Base-by-base conservation (phyloP, 2,797 vertebrate genomes). In the Limnodromus scolopaceus region DNA sequence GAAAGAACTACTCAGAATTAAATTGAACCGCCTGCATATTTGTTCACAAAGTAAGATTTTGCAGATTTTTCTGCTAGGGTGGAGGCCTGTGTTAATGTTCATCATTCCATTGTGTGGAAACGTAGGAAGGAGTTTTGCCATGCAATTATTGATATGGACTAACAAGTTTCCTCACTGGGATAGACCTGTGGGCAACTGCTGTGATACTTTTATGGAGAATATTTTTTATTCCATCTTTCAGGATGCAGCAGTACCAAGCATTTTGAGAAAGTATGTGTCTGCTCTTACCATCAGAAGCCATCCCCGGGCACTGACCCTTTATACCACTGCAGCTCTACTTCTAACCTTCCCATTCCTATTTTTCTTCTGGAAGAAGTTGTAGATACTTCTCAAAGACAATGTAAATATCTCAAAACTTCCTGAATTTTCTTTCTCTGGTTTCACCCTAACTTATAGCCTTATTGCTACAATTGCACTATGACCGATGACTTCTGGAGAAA, bases 1-100 rank as follows among this genome's bases (percentile, higher is more conserved):
- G 80, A 87, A 95, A 92, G 46, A 87, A 84, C 41, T 55, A 87
- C 39, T 89, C 53, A 92, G 55, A 91, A 75, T 84, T 75, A 87
- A 83, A 91, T 10, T 69, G 91, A 84, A 84, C 70, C 2, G 53
- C 79, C 70, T 92, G 86, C 74, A 64, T 17, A 23, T 77, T 66
- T 90, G 68, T 55, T 79, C 80, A 75, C 14, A 87, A 90, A 79
- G n/a, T 71, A 84, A 63, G 85, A 93, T 41, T 79, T 66, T 79
- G 60, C 58, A 92, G 48, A 84, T 70, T 92, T 16, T 93, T 87
- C 63, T 89, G 48, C 51, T 49, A 43, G 46, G 12, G 25, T 74
- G 30, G 68, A 76, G 41, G 34, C n/a, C 45, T 82, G 13, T 46
- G 28, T 54, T 77, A 48, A 53, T 49, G 9, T 54, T 87, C 38